phyloP scores from a whole-genome alignment of 2,797 vertebrate genomes.

The Typhlichthys eigenmanni region DNA sequence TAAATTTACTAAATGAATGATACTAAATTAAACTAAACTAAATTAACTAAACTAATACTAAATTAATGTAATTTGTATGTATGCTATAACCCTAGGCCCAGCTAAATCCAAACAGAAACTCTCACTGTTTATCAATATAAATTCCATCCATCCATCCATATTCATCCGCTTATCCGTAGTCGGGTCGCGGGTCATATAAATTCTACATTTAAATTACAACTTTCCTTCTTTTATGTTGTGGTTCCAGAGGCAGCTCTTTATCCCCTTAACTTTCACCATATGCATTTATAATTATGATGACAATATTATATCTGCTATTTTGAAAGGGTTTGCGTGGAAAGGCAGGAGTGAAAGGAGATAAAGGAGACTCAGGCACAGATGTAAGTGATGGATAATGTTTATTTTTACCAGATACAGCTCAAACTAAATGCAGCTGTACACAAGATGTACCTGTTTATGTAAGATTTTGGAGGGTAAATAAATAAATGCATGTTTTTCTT shows the following conservation, averaged over 20 bases:
- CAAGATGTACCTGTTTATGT: not conserved
- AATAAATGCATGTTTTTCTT: constrained; percentile 5
- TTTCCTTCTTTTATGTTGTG: too few species aligned
- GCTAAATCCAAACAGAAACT: too few species aligned
- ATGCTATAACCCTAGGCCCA: too few species aligned
- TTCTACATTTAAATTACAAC: constrained; percentile 14
- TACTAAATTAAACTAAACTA: too few species aligned
- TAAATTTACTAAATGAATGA: too few species aligned
- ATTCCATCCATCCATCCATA: too few species aligned
- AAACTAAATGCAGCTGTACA: not conserved
- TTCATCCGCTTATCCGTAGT: too few species aligned
- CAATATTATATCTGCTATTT: constrained; percentile 20
- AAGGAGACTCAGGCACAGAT: constrained; percentile 76
- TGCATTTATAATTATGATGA: too few species aligned
- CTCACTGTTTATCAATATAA: too few species aligned
- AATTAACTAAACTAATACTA: too few species aligned
- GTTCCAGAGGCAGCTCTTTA: too few species aligned
- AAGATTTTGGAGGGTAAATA: not conserved
- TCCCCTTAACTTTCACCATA: too few species aligned
- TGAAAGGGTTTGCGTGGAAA: constrained; percentile 86
- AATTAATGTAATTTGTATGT: not conserved
- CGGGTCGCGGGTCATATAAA: not conserved
- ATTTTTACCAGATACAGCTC: not conserved
- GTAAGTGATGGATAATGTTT: constrained; percentile 73
- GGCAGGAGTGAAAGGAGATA: constrained; percentile 82